Percentiles rank a stretch among this genome's conserved stretches.
These are phyloP conservation scores for Grallaria varia DNA, from an alignment of 2,113 vertebrate genomes.

Conservation along the genomic window DNA sequence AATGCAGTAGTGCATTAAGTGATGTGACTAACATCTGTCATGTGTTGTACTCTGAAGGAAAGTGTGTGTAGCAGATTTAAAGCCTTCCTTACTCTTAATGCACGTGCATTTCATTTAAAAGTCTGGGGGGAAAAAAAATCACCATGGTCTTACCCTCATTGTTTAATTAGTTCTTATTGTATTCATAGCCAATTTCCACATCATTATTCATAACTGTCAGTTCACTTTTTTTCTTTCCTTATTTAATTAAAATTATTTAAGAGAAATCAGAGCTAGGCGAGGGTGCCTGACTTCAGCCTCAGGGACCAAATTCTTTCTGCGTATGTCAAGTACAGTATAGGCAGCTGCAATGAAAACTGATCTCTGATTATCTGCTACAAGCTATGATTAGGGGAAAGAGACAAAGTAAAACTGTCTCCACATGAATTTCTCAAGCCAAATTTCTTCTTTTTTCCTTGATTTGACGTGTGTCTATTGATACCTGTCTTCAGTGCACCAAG, in stretches of 20 bases:
- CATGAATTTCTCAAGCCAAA: not conserved
- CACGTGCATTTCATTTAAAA: slow-evolving; percentile 62
- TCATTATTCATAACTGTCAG: slow-evolving; percentile 51
- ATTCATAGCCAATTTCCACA: slow-evolving; percentile 36
- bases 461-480: not conserved
- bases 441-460: not conserved
- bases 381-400: not conserved
- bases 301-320: not conserved
- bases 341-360: slow-evolving; percentile 36
- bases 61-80: slow-evolving; percentile 46
- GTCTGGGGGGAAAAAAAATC: not conserved
- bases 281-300: not conserved
- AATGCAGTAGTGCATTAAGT: not conserved
- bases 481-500: not conserved
- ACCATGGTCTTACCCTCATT: not conserved
- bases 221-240: not conserved
- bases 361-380: not conserved
- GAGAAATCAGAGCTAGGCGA: slow-evolving; percentile 13
- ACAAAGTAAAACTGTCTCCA: not conserved
- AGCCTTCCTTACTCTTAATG: not conserved
- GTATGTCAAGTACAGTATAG: not conserved
- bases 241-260: slow-evolving; percentile 55
- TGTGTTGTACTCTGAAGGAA: not conserved
- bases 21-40: slow-evolving; percentile 39
- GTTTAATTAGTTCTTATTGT: slow-evolving; percentile 60